These are phyloP conservation scores for Ips typographus DNA, from an alignment of 1,140 invertebrate species.

Conservation along the genomic window DNA sequence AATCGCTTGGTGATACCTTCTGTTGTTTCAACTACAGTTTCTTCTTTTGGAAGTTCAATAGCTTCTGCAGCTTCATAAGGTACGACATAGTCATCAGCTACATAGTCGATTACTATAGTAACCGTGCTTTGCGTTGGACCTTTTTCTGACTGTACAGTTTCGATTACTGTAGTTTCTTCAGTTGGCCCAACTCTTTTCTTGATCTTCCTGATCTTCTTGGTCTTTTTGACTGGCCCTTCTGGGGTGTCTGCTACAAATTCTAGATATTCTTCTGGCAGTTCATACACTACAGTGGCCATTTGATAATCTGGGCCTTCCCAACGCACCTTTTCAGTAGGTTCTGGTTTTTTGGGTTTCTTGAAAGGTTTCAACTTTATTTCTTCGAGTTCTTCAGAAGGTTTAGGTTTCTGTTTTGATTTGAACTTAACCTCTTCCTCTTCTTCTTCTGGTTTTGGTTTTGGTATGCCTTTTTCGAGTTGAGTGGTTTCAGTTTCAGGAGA, in stretches of 20 bases:
- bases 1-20: constrained; percentile 43
- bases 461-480: constrained; percentile 32
- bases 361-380: constrained; percentile 36
- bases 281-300: constrained; percentile 14
- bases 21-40: constrained; percentile 36
- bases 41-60: constrained; percentile 45
- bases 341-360: constrained; percentile 26
- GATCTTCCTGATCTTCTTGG: constrained; percentile 25
- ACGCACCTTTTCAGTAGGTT: constrained; percentile 17
- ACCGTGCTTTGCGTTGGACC: constrained; percentile 14
- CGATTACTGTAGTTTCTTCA: constrained; percentile 28
- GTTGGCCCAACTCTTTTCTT: constrained; percentile 23
- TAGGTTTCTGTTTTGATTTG: constrained; percentile 37
- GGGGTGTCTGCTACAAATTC: constrained; percentile 12
- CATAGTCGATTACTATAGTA: constrained; percentile 1
- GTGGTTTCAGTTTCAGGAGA: constrained; percentile 44
- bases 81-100: constrained; percentile 14
- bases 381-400: constrained; percentile 27
- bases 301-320: constrained; percentile 20
- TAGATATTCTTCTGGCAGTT: constrained; percentile 30
- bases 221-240: constrained; percentile 20
- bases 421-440: constrained; percentile 21
- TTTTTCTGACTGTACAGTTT: constrained; percentile 7
- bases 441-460: constrained; percentile 25
- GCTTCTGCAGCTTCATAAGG: constrained; percentile 18